Conservation (phyloP, 2,888 invertebrate genomes). For the Caenorhabditis doughertyi region DNA sequence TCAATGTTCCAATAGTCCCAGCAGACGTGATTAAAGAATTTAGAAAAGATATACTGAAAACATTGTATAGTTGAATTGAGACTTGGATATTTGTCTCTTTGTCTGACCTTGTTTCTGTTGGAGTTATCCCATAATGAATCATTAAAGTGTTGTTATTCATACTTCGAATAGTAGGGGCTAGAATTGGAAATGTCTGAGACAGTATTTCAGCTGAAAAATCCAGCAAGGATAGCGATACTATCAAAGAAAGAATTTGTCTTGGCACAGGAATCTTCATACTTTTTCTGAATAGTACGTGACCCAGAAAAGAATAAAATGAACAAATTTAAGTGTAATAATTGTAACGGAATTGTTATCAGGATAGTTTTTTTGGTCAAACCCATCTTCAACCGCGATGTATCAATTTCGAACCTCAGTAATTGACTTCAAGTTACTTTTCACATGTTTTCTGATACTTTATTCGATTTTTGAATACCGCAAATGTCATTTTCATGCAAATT, state of each 20-base stretch:
- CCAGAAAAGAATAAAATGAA: not conserved
- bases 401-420: not conserved
- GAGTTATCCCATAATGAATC: slow-evolving; percentile 16
- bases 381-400: no score
- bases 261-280: slow-evolving; percentile 1
- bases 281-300: not conserved
- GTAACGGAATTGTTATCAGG: not conserved
- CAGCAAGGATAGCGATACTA: not conserved
- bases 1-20: slow-evolving; percentile 1
- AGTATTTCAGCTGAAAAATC: slow-evolving; percentile 26
- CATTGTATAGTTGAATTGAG: not conserved
- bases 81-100: not conserved
- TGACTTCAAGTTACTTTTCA: not conserved
- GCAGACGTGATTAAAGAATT: slow-evolving; percentile 9
- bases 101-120: slow-evolving; percentile 25
- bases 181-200: not conserved
- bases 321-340: not conserved
- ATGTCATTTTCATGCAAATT: no score
- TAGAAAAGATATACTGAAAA: slow-evolving; percentile 18
- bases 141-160: slow-evolving; percentile 19
- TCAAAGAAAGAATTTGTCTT: not conserved
- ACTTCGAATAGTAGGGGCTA: slow-evolving; percentile 1
- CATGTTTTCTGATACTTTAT: no score
- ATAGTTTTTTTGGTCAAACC: not conserved
- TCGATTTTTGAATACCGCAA: no score